Base-by-base conservation (phyloP, 1,140 invertebrate genomes). In the Drosophila rhopaloa region DNA sequence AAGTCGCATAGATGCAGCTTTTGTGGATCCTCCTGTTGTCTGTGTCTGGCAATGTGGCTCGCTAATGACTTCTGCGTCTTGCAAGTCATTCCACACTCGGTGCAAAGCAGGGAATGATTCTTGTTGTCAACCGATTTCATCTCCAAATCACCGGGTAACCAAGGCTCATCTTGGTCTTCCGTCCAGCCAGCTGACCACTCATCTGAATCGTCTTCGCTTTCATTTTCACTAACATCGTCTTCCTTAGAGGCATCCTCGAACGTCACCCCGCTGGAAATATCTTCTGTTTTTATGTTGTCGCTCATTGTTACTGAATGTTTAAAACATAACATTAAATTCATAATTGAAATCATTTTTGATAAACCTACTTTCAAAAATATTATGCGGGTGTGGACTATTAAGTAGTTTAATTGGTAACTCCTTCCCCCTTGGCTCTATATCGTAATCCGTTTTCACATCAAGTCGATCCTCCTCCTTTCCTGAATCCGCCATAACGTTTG, bases 1-100 rank as follows among this genome's bases (percentile, higher is more conserved):
- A 29, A 59, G 27, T 76, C 73, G 32, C 73, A 76, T 13, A 76
- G 55, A 37, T 76, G 73, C 16, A 41, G 54, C 9, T 29, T 43
- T 27, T 76, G n/a, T 1, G 65, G 27, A 51, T 66, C 40, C 11
- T 37, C 13, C 9, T 58, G 27, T 24, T 27, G n/a, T 8, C 16
- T 54, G 27, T 76, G 73, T 2, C 37, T 19, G 0, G 41, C 47
- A 14, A 76, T 59, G 27, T 76, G 73, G 10, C 38, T 56, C 14
- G 7, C 16, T 32, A 76, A 48, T 5, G 55, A 19, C 14, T 40
- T 58, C 5, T 67, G 27, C 13, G 73, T 43, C 37, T 66, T 59
- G 4, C 50, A 58, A 7, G 41, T 76, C 14, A 58, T 16, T 9
- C 73, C 73, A 19, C 73, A 76, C 14, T 59, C 47, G 0, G 54